Percentiles rank a stretch among this genome's conserved stretches.
Evolutionary conservation across 2,113 vertebrate genomes (phyloP).

Genomic region (Columba janthina): DNA sequence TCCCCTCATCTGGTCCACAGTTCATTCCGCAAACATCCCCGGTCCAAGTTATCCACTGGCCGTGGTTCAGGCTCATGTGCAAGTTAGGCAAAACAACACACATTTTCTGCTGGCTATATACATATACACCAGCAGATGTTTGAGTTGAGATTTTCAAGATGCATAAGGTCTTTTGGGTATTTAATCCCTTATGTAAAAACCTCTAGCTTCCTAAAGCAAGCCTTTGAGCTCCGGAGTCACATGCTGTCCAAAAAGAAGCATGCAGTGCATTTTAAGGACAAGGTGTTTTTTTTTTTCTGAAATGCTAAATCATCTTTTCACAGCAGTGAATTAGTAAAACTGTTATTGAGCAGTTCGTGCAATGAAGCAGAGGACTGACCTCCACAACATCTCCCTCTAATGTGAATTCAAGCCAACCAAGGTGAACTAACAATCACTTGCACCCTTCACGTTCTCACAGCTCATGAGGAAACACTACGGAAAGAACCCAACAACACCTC

Average conservation of each 20-base stretch:
- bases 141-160: constrained; percentile 50
- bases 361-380: constrained; percentile 52
- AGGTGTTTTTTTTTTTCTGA: constrained; percentile 34
- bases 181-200: constrained; percentile 20
- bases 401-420: background rate
- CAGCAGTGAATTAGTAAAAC: background rate
- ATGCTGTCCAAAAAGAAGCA: background rate
- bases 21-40: background rate
- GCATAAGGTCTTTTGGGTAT: background rate
- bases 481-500: background rate
- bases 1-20: background rate
- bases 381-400: background rate
- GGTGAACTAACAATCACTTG: background rate
- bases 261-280: constrained; percentile 37
- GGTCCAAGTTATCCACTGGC: background rate
- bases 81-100: constrained; percentile 23
- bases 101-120: background rate
- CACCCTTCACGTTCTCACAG: background rate
- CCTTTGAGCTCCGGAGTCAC: background rate
- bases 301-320: constrained; percentile 5
- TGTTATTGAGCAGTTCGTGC: constrained; percentile 34
- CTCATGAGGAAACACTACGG: background rate
- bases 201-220: background rate
- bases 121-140: constrained; percentile 9
- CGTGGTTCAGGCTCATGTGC: background rate